phyloP scores from a whole-genome alignment of 2,113 vertebrate species.

The Brevimyrus niger region DNA sequence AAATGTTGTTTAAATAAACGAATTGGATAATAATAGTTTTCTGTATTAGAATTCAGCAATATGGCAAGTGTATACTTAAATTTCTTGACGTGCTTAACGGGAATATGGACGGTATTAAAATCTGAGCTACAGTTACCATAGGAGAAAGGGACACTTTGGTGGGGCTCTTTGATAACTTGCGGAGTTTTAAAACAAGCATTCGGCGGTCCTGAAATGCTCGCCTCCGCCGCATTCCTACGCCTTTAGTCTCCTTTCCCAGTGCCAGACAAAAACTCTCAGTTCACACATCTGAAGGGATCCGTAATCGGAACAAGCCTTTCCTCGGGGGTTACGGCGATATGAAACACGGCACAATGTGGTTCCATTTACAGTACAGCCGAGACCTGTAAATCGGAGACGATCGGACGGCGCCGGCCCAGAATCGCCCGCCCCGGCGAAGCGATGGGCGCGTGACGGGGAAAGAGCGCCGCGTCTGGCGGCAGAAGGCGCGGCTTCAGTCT shows the following conservation, averaged over 20 bases:
- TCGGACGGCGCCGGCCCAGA: slow-evolving; percentile 77
- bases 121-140: background rate
- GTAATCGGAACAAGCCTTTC: slow-evolving; percentile 69
- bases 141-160: background rate
- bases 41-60: background rate
- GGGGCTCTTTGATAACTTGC: background rate
- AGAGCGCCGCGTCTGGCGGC: background rate
- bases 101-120: background rate
- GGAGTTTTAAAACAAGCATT: slow-evolving; percentile 9
- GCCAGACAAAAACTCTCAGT: slow-evolving; percentile 64
- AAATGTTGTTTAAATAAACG: background rate
- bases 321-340: slow-evolving; percentile 53
- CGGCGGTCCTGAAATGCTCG: background rate
- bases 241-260: slow-evolving; percentile 3
- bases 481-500: background rate
- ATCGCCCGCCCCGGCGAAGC: slow-evolving; percentile 48
- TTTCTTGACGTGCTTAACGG: background rate
- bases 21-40: background rate
- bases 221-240: background rate
- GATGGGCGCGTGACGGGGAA: background rate
- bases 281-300: slow-evolving; percentile 65
- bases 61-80: background rate
- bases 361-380: slow-evolving; percentile 69
- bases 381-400: slow-evolving; percentile 83
- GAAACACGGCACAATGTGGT: slow-evolving; percentile 74